Conservation (phyloP, 2,888 invertebrate species). For the Sphaeridia pumilis region DNA sequence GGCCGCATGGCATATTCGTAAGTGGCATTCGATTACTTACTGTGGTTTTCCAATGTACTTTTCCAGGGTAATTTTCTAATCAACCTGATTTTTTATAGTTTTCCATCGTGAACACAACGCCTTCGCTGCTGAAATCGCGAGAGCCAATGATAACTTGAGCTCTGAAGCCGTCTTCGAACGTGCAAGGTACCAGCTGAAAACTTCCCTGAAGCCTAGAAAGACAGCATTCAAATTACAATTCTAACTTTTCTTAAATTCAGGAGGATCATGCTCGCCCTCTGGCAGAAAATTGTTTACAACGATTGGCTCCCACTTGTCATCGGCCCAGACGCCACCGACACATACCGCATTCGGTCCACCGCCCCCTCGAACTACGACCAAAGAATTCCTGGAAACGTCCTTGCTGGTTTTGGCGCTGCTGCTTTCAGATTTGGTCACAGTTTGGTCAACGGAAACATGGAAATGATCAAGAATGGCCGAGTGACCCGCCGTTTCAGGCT, state of each 20-base stretch:
- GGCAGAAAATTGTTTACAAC: constrained; percentile 29
- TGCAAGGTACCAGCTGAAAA: no score
- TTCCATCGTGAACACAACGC: no score
- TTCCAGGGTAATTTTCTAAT: no score
- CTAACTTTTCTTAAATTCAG: constrained; percentile 30
- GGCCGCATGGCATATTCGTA: neutral
- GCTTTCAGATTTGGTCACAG: constrained; percentile 31
- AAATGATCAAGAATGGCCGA: constrained; percentile 28
- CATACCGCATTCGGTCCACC: constrained; percentile 18
- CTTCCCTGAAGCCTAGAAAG: no score
- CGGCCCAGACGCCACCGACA: constrained; percentile 20
- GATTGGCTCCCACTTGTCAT: constrained; percentile 31
- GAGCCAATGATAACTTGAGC: no score
- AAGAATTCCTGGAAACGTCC: constrained; percentile 21
- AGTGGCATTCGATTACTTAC: no score
- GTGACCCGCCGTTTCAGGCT: constrained; percentile 19
- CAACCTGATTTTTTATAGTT: no score
- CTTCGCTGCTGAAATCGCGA: no score
- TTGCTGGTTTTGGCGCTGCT: constrained; percentile 29
- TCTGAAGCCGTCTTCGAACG: no score
- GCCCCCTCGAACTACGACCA: constrained; percentile 24
- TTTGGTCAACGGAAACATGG: constrained; percentile 26
- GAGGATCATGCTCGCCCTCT: constrained; percentile 26
- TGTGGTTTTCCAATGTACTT: no score
- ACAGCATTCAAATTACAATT: no score